These are phyloP conservation scores for Carduelis carduelis DNA, from an alignment of 2,797 vertebrate species.

Conservation along the genomic window DNA sequence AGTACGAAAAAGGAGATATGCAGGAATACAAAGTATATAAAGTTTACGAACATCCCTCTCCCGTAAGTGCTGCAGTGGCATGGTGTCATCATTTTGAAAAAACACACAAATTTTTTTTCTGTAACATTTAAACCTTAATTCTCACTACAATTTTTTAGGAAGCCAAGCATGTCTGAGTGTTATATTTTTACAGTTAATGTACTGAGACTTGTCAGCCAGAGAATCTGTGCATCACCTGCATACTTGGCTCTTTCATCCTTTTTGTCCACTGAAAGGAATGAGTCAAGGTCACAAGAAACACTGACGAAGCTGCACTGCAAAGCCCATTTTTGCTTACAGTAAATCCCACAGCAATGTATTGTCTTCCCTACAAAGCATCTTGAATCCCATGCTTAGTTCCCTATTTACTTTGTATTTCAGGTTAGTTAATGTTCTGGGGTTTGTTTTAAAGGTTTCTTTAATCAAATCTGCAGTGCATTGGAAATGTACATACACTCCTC, in stretches of 20 bases:
- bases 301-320: not conserved
- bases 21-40: fast-evolving
- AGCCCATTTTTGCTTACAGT: not conserved
- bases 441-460: not conserved
- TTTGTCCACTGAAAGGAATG: not conserved
- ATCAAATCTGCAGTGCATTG: not conserved
- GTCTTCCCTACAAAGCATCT: not conserved
- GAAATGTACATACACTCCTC: not conserved
- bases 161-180: not conserved
- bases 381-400: not conserved
- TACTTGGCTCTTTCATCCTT: not conserved
- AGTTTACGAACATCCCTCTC: not conserved
- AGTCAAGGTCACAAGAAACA: not conserved
- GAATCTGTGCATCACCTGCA: not conserved
- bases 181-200: not conserved
- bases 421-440: not conserved
- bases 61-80: not conserved
- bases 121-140: not conserved
- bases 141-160: not conserved
- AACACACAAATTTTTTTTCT: not conserved
- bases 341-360: not conserved
- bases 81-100: not conserved
- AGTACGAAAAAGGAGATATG: fast-evolving
- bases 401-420: not conserved
- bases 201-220: not conserved